These are phyloP conservation scores for Odontocerum albicorne DNA, from an alignment of 2,888 invertebrate genomes.

Conservation along the genomic window DNA sequence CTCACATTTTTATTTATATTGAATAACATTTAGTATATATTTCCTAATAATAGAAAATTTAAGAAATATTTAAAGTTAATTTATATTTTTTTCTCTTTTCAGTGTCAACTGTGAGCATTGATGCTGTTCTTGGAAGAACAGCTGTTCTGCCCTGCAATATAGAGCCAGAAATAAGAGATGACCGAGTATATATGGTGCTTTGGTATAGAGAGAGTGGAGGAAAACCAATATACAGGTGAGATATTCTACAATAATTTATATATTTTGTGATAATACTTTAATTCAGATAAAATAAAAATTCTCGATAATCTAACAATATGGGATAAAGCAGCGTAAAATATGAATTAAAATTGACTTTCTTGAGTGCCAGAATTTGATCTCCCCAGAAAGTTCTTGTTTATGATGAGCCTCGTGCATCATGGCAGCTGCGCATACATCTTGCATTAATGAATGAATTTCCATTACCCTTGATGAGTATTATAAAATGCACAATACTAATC, in stretches of 20 bases:
- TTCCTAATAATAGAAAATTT: constrained; percentile 1
- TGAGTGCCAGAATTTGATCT: too few species aligned
- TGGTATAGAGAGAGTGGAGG: constrained; percentile 88
- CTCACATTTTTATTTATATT: neutral
- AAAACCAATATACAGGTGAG: constrained; percentile 88
- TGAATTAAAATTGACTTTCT: too few species aligned
- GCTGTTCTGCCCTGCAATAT: constrained; percentile 89
- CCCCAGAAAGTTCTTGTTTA: too few species aligned
- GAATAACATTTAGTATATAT: neutral
- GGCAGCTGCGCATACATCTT: too few species aligned
- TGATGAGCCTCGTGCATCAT: too few species aligned
- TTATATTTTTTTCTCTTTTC: constrained; percentile 39
- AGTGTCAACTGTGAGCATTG: constrained; percentile 73
- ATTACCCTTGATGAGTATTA: too few species aligned
- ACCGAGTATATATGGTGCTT: constrained; percentile 88
- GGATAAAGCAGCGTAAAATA: too few species aligned
- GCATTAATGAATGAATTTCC: too few species aligned
- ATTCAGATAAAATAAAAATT: too few species aligned
- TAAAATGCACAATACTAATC: too few species aligned
- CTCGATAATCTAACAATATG: too few species aligned
- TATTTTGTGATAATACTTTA: too few species aligned
- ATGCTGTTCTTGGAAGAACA: constrained; percentile 81
- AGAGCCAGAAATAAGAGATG: constrained; percentile 78
- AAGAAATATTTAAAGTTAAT: neutral
- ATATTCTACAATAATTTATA: neutral